Evolutionary conservation across 2,888 invertebrate species (phyloP), one percentile per base, ranked within the genome.

Genomic region (Drosophila subquinaria): DNA sequence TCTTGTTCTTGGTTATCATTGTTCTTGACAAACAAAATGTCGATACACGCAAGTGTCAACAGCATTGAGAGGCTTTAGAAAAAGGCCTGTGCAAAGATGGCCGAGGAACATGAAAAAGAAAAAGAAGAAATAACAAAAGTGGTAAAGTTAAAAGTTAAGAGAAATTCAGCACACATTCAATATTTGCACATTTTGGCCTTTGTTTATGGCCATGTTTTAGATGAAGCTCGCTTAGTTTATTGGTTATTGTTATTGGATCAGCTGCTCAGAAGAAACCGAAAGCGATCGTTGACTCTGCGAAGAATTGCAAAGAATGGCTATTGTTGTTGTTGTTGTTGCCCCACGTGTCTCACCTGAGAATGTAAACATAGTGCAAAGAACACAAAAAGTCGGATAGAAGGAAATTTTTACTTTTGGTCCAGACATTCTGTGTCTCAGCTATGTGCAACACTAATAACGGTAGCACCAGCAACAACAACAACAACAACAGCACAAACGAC

Each of bases 241-340:
- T 35, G 59, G 9, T 57, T 76, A 75, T 76, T 76, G 69, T 57
- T 76, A 75, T 76, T 76, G 65, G 51, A 74, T 79, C 76, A 76
- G 76, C 69, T 79, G 76, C 27, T 42, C 10, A n/a, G n/a, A 17
- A 20, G 20, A 47, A 76, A 43, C 42, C 23, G 20, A 45, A 20
- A 60, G 38, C 33, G 59, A 72, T 48, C 65, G 33, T 5, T 38
- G 48, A 42, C 8, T n/a, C 3, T 27, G 1, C 11, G 2, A 20
- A 4, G 36, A 33, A 23, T 13, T 38, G n/a, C n/a, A 2, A 38
- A 38, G 27, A 27, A 23, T 38, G 5, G 36, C n/a, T n/a, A n/a
- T 38, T 38, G 36, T n/a, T 38, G 36, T 33, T 30, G 9, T 13
- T 30, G 30, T 27, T 6, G 6, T 27, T 27, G 27, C 4, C 38